Base-by-base conservation (phyloP, 2,888 invertebrate genomes). In the Lepeophtheirus nordmannii region DNA sequence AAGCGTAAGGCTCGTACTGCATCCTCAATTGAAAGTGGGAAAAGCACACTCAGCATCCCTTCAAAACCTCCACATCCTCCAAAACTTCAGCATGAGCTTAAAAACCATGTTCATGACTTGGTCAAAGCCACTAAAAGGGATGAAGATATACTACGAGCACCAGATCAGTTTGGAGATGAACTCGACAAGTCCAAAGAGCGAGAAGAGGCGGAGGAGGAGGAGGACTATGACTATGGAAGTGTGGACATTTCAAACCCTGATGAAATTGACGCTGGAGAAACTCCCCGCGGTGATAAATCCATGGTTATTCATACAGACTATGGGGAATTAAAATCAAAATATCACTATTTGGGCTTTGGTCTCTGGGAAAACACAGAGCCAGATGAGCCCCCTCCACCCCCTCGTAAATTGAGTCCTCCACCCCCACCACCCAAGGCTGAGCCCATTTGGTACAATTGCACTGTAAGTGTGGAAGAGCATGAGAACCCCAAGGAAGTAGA, bases 371-470 rank as follows among this genome's bases (percentile, higher is more conserved):
- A 65, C 17, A 65, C 65, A 11, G 65, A 56, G 1, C 39, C 57
- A 37, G 14, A 22, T 14, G 39, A 65, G 22, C 65, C 65, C 11
- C 23, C 39, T 30, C 65, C 65, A 17, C 30, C n/a, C 8, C 65
- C 65, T 23, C 57, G 38, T n/a, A 65, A 65, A 40, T 39, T 58
- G 12, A 65, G 65, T 58, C 65, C 65, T 11, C 65, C 65, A 10
- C 65, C 65, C 8, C 65, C 65, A 38, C 65, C 65, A 30, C 65
- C 65, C 20, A 65, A 65, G 58, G 58, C 58, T 7, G 65, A 65
- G 38, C 65, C 65, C 22, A 37, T 65, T 65, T 65, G 65, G 65
- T 65, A 65, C 38, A 65, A 65, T 20, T 65, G 65, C 30, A 65
- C 65, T 1, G 65, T 65, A 20, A n/a, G 58, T n/a, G 65, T 65